Evolutionary conservation across 2,113 vertebrate species (phyloP).

Genomic region (Microcebus jonahi): DNA sequence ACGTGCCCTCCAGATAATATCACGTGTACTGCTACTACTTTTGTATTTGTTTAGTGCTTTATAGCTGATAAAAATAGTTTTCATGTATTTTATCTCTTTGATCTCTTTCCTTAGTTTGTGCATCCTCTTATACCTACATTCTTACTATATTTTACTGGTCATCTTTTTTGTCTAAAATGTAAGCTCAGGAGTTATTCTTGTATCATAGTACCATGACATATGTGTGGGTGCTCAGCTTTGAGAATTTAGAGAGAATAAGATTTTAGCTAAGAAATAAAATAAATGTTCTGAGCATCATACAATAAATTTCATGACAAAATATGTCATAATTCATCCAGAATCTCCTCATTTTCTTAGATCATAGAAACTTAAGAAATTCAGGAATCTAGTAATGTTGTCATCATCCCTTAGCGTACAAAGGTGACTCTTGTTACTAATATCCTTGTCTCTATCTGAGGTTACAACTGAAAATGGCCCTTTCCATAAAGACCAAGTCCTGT

Average conservation of each 20-base stretch:
- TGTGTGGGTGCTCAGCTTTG: not conserved
- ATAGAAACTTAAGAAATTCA: constrained; percentile 39
- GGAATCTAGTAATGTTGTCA: not conserved
- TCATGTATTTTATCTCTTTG: not conserved
- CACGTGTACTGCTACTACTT: not conserved
- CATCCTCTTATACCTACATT: not conserved
- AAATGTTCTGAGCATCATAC: not conserved
- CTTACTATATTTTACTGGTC: not conserved
- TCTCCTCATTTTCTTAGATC: constrained; percentile 11
- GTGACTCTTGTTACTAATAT: not conserved
- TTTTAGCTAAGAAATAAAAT: constrained; percentile 41
- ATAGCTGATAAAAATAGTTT: not conserved
- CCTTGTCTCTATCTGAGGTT: not conserved
- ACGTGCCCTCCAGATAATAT: not conserved
- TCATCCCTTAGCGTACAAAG: not conserved
- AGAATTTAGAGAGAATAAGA: not conserved
- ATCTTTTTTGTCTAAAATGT: constrained; percentile 22
- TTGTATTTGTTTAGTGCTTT: not conserved
- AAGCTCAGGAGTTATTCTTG: not conserved
- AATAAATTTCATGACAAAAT: constrained; percentile 61
- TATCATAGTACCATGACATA: not conserved
- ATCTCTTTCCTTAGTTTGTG: not conserved
- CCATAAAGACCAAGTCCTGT: not conserved
- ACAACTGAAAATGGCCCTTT: not conserved
- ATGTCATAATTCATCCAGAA: constrained; percentile 24